Base-by-base conservation (phyloP, 2,797 vertebrate genomes). In the Emys orbicularis region DNA sequence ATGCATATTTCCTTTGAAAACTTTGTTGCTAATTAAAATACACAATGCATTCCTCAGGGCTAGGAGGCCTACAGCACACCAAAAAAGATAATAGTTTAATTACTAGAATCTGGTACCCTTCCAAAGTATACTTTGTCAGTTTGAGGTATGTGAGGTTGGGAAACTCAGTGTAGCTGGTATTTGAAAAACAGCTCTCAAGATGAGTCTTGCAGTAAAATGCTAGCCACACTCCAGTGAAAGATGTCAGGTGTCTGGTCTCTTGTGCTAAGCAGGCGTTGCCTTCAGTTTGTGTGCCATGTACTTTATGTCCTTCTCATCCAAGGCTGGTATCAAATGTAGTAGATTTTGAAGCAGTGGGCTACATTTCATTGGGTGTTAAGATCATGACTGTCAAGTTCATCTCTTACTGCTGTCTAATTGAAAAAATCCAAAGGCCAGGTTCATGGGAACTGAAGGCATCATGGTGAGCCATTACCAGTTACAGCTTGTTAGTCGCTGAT, bases 81-180 rank as follows among this genome's bases (percentile, higher is more conserved):
- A 44, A 83, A 91, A 79, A 90, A 98, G 98, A 98, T 98, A 98
- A 98, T 98, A 98, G 97, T 84, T 97, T 98, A 98, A 98, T 98
- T 98, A 98, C 97, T 94, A 97, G 96, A 98, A 88, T 4, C 94
- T 98, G 98, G 98, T 97, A 0, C 83, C 84, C 31, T 79, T 97
- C 98, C 98, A 98, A 97, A 95, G 95, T 84, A 98, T 87, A 96
- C 96, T 34, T 5, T 95, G 96, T 96, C 97, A 95, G 98, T 95
- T 92, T 97, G 96, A 97, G 97, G 96, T 77, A 97, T 95, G 96
- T 81, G 97, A 92, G 96, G 97, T 91, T 97, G 96, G 96, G 97
- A 93, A 97, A 95, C 95, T 95, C 68, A 19, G 92, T 86, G 91
- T 93, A 96, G 90, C 8, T 96, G 97, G 94, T 95, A 94, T 87